A percentile compares a stretch with the other conserved stretches of the same genome.
Conservation (phyloP, 2,888 invertebrate genomes). For the Pyrocoelia pectoralis region DNA sequence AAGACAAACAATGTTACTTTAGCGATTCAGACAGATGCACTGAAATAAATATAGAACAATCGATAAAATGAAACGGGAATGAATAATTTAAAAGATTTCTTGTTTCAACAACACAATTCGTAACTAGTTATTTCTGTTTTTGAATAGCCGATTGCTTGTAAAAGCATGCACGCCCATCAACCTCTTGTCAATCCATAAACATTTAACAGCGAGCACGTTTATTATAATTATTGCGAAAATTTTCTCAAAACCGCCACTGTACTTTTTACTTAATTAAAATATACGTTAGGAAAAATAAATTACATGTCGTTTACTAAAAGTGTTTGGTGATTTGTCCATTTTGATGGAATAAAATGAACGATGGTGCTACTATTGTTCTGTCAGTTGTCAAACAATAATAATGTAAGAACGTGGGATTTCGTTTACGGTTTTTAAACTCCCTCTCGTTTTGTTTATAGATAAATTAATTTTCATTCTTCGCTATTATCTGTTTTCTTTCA, state of each 20-base stretch:
- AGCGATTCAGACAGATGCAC: conserved; percentile 35
- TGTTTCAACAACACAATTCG: conserved; percentile 30
- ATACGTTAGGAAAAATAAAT: conserved; percentile 15
- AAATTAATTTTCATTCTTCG: conserved; percentile 18
- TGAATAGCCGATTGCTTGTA: conserved; percentile 17
- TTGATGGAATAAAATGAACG: conserved; percentile 30
- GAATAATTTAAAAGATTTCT: conserved; percentile 31
- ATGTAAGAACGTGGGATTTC: conserved; percentile 22
- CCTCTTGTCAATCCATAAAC: conserved; percentile 13
- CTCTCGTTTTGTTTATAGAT: conserved; percentile 21
- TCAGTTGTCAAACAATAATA: conserved; percentile 30
- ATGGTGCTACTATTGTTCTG: conserved; percentile 27
- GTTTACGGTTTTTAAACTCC: conserved; percentile 30
- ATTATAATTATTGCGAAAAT: conserved; percentile 8
- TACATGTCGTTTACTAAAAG: conserved; percentile 17
- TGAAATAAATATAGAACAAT: conserved; percentile 35
- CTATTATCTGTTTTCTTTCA: not conserved
- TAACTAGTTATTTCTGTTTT: conserved; percentile 29
- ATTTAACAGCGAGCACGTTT: not conserved
- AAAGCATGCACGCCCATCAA: conserved; percentile 13
- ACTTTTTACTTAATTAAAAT: conserved; percentile 16
- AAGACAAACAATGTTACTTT: conserved; percentile 28
- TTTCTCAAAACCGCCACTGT: conserved; percentile 4
- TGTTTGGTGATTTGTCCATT: conserved; percentile 30
- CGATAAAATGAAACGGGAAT: conserved; percentile 31